Evolutionary conservation across 2,797 vertebrate genomes (phyloP).

Genomic region (Pampus argenteus): DNA sequence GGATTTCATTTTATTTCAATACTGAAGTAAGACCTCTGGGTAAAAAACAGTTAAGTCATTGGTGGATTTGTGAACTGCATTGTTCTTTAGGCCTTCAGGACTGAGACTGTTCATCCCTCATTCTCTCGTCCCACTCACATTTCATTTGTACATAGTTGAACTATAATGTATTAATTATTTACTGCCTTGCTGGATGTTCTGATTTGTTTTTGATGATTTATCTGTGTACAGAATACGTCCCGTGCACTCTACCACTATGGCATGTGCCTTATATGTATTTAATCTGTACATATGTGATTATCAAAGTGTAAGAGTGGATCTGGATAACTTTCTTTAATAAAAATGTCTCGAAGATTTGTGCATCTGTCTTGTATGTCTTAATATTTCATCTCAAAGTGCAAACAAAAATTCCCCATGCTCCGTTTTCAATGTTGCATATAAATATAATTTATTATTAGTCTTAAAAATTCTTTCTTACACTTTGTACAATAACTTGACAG

Average conservation of each 20-base stretch:
- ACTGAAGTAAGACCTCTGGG: constrained; percentile 28
- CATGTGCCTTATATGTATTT: constrained; percentile 88
- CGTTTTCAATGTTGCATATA: constrained; percentile 95
- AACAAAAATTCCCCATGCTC: constrained; percentile 63
- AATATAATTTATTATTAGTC: constrained; percentile 99
- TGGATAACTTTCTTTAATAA: constrained; percentile 88
- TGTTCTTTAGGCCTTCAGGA: constrained; percentile 5
- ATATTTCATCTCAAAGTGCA: constrained; percentile 2
- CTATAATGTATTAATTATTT: constrained; percentile 52
- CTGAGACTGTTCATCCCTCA: background rate
- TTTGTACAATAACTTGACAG: constrained; percentile 97
- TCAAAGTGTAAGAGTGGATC: constrained; percentile 75
- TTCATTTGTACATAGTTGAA: constrained; percentile 59
- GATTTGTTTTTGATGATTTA: constrained; percentile 63
- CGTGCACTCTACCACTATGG: constrained; percentile 85
- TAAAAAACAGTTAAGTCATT: constrained; percentile 9
- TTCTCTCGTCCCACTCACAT: constrained; percentile 19
- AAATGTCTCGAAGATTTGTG: constrained; percentile 56
- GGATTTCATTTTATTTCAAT: constrained; percentile 36
- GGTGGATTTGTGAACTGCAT: constrained; percentile 11
- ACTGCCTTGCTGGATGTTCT: constrained; percentile 62
- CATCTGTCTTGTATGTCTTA: background rate
- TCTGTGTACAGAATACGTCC: constrained; percentile 76
- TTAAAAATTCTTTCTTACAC: constrained; percentile 99
- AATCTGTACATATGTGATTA: constrained; percentile 85